Percentiles rank a stretch among this genome's conserved stretches.
Evolutionary conservation across 2,888 invertebrate species (phyloP).

Genomic region (Cactoblastis cactorum): DNA sequence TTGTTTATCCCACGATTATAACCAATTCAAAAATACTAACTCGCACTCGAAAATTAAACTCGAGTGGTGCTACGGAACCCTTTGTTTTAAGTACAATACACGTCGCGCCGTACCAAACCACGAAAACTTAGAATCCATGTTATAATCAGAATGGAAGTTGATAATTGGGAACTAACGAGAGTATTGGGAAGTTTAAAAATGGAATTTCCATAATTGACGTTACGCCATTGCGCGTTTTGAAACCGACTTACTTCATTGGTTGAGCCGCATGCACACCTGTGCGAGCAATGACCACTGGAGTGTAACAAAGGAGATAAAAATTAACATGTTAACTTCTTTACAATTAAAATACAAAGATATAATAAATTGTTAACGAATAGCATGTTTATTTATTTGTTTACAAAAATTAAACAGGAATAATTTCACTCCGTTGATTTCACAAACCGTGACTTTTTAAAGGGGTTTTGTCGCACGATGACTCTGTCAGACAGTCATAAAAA

Average conservation of each 20-base stretch:
- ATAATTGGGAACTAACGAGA: constrained; percentile 15
- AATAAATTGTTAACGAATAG: too few relatives aligned
- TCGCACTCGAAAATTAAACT: constrained; percentile 76
- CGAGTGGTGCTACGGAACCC: constrained; percentile 59
- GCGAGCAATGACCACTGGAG: constrained; percentile 8
- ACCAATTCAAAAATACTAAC: constrained; percentile 77
- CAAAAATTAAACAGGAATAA: too few relatives aligned
- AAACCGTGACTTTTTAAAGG: too few relatives aligned
- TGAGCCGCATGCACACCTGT: constrained; percentile 9
- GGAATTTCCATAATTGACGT: constrained; percentile 16
- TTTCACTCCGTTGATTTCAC: too few relatives aligned
- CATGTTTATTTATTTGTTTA: too few relatives aligned
- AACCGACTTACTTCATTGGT: constrained; percentile 6
- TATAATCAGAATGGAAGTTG: constrained; percentile 11
- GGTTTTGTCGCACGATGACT: too few relatives aligned
- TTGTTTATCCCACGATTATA: constrained; percentile 79
- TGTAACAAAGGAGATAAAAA: constrained; percentile 1
- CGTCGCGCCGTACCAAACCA: constrained; percentile 30
- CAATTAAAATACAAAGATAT: too few relatives aligned
- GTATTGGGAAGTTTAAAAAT: constrained; percentile 14
- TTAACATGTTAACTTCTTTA: not conserved
- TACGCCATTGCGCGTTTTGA: constrained; percentile 11
- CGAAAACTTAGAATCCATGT: constrained; percentile 40
- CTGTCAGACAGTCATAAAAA: too few relatives aligned
- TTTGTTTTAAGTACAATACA: constrained; percentile 75